phyloP scores from a whole-genome alignment of 2,113 vertebrate genomes.

The Tragelaphus buxtoni region DNA sequence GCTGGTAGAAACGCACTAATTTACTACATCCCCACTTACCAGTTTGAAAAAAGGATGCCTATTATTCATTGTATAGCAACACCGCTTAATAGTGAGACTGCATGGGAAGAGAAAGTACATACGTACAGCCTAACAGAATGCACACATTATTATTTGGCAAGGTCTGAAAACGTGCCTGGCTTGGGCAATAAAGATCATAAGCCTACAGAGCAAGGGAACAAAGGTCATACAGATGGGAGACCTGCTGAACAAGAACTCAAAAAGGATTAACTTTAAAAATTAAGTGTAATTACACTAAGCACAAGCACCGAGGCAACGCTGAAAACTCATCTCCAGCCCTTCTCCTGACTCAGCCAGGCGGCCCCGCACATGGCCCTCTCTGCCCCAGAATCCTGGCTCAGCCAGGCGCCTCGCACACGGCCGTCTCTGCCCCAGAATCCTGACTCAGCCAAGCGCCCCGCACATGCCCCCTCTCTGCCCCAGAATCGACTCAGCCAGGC shows the following conservation, averaged over 20 bases:
- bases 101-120: background rate
- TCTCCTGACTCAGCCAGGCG: background rate
- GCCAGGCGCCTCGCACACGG: background rate
- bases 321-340: background rate
- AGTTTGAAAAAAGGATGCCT: background rate
- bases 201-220: background rate
- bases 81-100: background rate
- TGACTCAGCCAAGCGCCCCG: background rate
- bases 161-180: background rate
- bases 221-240: background rate
- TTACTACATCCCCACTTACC: background rate
- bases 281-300: background rate
- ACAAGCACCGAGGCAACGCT: background rate
- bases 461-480: background rate
- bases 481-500: too few relatives aligned
- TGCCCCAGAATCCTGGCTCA: background rate
- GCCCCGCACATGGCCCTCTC: background rate
- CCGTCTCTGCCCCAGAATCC: background rate
- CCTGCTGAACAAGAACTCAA: background rate
- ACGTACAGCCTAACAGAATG: background rate
- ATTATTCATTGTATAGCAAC: background rate
- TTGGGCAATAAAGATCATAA: background rate
- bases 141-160: background rate
- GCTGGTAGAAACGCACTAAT: background rate
- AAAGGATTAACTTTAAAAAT: background rate